Evolutionary conservation across 1,140 invertebrate species (phyloP), one percentile per base, ranked within the genome.

Genomic region (Cyclina sinensis): DNA sequence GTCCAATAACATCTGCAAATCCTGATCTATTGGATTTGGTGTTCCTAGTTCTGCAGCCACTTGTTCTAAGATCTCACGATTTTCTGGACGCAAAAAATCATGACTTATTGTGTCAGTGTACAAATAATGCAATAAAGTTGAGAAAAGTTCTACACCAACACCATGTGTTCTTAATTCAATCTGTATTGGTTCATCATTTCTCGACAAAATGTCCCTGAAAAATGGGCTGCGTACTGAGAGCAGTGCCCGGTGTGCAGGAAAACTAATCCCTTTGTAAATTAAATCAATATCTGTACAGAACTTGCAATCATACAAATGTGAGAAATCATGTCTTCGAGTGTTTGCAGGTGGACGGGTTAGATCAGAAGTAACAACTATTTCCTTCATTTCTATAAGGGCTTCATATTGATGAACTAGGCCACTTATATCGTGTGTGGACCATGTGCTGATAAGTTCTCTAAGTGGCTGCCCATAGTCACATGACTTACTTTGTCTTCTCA

Each of bases 201-300:
- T 93, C 51, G 95, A 93, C 85, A 96, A 92, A 80, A 96, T 93
- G 92, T 98, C 98, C 57, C 98, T 96, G 95, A 99, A 99, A 96
- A 98, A 99, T 12, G 98, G 97, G 96, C 98, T 99, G 70, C 98
- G 96, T 12, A 97, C 97, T 1, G 97, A 97, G 5, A 99, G 96
- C 68, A 99, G 96, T 0, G 98, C 98, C 89, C 98, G 96, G 95
- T 99, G 98, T 68, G 98, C 98, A 3, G 98, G 97, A 94, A 99
- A 98, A 93, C 98, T 97, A 62, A 97, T 97, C 78, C 98, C 98
- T 91, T 97, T 97, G 94, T 98, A 99, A 54, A 98, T 97, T 70
- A 99, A 96, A 96, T 99, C 98, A 89, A 98, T 98, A 96, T 99
- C 98, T 76, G 98, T 98, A 95, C 98, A 98, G 91, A 97, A 97